Base-by-base conservation (phyloP, 2,888 invertebrate genomes). In the Didymodactylos carnosus region DNA sequence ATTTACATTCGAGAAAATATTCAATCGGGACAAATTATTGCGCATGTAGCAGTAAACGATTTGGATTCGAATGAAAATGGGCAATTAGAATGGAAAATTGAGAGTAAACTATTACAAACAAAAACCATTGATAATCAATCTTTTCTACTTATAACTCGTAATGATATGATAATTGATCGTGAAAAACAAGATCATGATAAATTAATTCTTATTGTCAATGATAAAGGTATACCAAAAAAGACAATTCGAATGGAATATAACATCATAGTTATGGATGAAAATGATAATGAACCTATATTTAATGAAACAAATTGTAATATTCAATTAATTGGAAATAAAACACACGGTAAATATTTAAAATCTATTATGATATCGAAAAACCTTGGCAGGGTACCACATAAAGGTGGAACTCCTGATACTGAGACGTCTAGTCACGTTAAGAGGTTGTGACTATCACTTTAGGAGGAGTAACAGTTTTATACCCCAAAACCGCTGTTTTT, bases 31-130 rank as follows among this genome's bases (percentile, higher is more conserved):
- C 71, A 71, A 35, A 51, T 74, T 46, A 27, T 74, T 13, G 74
- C 74, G 14, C 74, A 74, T 69, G 74, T 74, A 14, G 46, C 71
- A 25, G 62, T 74, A n/a, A 53, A 25, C 14, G 74, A 74, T 53
- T 39, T 69, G 25, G 74, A 74, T 53, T 70, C 73, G 16, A 29
- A 25, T 16, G 5, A 39, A 13, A 74, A 74, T 72, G 62, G 62
- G 19, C 35, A 62, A 62, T 35, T 62, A 35, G 29, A 29, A 0
- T 62, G 35, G 29, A 19, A 35, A 35, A 62, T 62, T 35, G 62
- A 62, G 19, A 8, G 35, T 62, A 35, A 62, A 35, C 35, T 62
- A 8, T n/a, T 62, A 35, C 35, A 35, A 62, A 62, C 35, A 29
- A 13, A n/a, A 35, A 35, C n/a, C 10, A 35, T 62, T 29, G 62